Base-by-base conservation (phyloP, 2,888 invertebrate species). In the Agonopterix subpropinquella region DNA sequence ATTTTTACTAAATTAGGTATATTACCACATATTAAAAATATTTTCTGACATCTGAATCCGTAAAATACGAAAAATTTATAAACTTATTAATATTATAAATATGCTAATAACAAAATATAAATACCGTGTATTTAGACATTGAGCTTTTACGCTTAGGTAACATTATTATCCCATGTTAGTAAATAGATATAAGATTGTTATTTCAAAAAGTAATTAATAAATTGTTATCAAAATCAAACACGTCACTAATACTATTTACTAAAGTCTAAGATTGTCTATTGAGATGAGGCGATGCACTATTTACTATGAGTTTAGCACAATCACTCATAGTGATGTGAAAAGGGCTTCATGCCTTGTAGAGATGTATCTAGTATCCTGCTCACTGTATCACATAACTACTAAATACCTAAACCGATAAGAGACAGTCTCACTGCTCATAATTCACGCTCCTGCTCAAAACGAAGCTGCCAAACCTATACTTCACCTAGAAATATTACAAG, bases 281-380 rank as follows among this genome's bases (percentile, higher is more conserved):
- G 11, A 39, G 60, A 82, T 82, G 83, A 70, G 52, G 53, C 39
- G 55, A 77, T 78, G 76, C 80, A 65, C 83, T 87, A 86, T 64
- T n/a, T 62, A 84, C 88, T 84, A 86, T 87, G 88, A 87, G 88
- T 83, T 87, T 80, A 88, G 88, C 88, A 88, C 88, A 88, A 82
- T 88, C 79, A 82, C 88, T 85, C 88, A 86, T 86, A 87, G 88
- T 84, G 76, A 83, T 64, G 74, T 74, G 71, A 79, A 73, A 61
- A 67, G 80, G 77, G 74, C 64, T 64, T 57, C 64, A 64, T 68
- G 72, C 71, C 55, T 54, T 50, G 46, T 43, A 47, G 48, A 39
- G 43, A 28, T 11, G 41, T n/a, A 46, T 8, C 46, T 41, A 15
- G 37, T 11, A 28, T n/a, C 36, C 37, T 11, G n/a, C 36, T 13